phyloP scores from a whole-genome alignment of 2,888 invertebrate species.

The Pammene aurita region DNA sequence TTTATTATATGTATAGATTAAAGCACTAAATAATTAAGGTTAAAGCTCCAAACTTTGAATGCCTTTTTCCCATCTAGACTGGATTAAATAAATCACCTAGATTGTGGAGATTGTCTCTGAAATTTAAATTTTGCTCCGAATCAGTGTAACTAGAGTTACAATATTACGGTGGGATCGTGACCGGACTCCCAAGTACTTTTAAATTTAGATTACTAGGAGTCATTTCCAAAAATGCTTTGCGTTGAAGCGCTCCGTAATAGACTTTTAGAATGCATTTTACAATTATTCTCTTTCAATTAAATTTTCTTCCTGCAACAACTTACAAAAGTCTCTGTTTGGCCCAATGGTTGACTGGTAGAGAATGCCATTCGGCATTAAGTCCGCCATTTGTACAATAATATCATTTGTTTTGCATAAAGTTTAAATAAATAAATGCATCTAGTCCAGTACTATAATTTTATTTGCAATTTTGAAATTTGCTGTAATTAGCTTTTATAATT shows the following conservation, averaged over 20 bases:
- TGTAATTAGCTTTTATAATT: no score
- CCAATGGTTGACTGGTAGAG: no score
- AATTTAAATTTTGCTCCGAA: constrained; percentile 34
- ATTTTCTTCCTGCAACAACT: no score
- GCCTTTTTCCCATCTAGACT: constrained; percentile 9
- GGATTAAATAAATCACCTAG: constrained; percentile 34
- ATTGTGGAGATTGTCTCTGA: constrained; percentile 29
- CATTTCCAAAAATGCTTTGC: constrained; percentile 19
- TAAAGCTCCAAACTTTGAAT: constrained; percentile 1
- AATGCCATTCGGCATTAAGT: no score
- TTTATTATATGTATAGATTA: no score
- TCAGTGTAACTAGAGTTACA: constrained; percentile 35
- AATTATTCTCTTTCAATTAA: not conserved
- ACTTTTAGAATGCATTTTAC: not conserved
- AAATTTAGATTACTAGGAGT: constrained; percentile 23
- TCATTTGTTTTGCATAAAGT: no score
- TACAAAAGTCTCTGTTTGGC: no score
- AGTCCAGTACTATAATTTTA: no score
- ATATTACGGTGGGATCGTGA: constrained; percentile 32
- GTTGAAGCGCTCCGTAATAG: not conserved
- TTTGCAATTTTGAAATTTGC: no score
- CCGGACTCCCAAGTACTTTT: constrained; percentile 11
- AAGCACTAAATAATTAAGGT: not conserved
- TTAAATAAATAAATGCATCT: no score
- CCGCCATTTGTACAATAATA: no score